Evolutionary conservation across 2,113 vertebrate species (phyloP), one percentile per base, ranked within the genome.

Genomic region (Urocitellus parryii): DNA sequence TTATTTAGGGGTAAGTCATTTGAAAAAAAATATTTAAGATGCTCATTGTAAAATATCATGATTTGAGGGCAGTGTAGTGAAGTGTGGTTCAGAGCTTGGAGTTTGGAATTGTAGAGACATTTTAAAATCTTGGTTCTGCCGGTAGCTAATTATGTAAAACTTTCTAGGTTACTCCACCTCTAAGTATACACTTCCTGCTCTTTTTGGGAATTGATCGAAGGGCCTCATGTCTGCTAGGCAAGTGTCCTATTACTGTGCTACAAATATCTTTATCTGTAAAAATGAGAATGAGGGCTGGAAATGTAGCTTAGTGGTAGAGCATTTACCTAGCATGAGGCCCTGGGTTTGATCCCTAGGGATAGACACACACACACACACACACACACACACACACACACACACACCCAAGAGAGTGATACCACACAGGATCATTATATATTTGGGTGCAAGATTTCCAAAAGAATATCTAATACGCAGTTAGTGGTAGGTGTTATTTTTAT

Each of bases 11-110:
- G 32, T 25, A 45, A 42, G 13, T 12, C 34, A 56, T 67, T 58
- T 85, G 58, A 80, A 88, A 88, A 88, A 95, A 95, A 80, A 70
- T 29, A 63, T 29, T 73, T 94, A 73, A 83, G 53, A 88, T 88
- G 25, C 29, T 88, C 63, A 83, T 67, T 34, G n/a, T 70, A 85
- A 92, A 90, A 63, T 70, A 63, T 14, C 85, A 80, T 88, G 56
- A 56, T 45, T 94, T 90, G 68, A 87, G 82, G 83, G 37, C 16
- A 42, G 20, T 76, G 58, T 53, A 83, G 34, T 37, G 8, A 83
- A n/a, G 17, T 65, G 39, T 24, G 70, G 56, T 77, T 96, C 65
- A 94, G 80, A 90, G 11, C 18, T 74, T 53, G 77, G 24, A 90
- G 65, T 87, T 16, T 56, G 8, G 17, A 85, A 24, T 34, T 94